Conservation (phyloP, 2,888 invertebrate genomes). For the Chelonus formosanus region DNA sequence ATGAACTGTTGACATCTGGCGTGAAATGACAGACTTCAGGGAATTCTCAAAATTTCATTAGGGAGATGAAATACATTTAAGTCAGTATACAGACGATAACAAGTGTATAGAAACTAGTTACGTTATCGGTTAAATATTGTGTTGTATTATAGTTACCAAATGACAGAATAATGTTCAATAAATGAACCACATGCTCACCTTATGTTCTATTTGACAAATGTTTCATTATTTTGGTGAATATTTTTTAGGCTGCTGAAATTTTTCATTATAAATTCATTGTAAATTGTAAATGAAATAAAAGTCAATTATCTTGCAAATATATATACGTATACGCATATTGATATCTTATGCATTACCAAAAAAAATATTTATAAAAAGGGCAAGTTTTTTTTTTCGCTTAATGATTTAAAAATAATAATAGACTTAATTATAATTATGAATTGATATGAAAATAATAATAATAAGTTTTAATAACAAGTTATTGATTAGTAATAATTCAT, state of each 20-base stretch:
- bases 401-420: too few relatives aligned
- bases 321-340: too few relatives aligned
- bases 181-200: constrained; percentile 47
- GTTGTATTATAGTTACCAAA: constrained; percentile 25
- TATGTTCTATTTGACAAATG: constrained; percentile 35
- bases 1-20: background rate
- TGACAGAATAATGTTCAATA: constrained; percentile 45
- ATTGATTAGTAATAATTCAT: too few relatives aligned
- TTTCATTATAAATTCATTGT: background rate
- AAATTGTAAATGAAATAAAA: too few relatives aligned
- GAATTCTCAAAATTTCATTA: constrained; percentile 23
- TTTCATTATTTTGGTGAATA: constrained; percentile 7
- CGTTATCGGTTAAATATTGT: background rate
- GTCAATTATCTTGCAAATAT: too few relatives aligned
- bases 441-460: too few relatives aligned
- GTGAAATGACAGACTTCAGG: background rate
- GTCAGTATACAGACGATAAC: constrained; percentile 1
- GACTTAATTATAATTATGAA: too few relatives aligned
- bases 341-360: too few relatives aligned
- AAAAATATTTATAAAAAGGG: too few relatives aligned
- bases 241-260: background rate
- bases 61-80: constrained; percentile 36
- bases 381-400: too few relatives aligned
- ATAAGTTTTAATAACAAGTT: too few relatives aligned
- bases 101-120: background rate